Percentiles rank a stretch among this genome's conserved stretches.
These are phyloP conservation scores for Triplophysa rosa DNA, from an alignment of 2,113 vertebrate genomes.

Conservation along the genomic window DNA sequence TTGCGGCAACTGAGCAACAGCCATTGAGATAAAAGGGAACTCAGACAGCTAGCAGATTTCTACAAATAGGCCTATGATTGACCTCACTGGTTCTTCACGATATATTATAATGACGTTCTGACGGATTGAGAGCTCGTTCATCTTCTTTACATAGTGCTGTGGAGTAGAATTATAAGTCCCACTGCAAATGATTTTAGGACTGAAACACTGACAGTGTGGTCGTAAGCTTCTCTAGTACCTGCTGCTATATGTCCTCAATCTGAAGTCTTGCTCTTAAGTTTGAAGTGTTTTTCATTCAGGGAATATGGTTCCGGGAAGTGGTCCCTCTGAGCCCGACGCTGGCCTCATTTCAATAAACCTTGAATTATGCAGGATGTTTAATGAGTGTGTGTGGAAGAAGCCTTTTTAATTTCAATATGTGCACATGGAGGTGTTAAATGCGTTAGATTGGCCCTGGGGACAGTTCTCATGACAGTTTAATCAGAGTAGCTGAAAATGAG, in stretches of 20 bases:
- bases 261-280: background rate
- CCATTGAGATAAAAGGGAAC: too few relatives aligned
- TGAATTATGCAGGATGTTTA: constrained; percentile 54
- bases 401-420: constrained; percentile 57
- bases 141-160: too few relatives aligned
- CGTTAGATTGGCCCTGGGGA: constrained; percentile 59
- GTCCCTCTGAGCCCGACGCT: constrained; percentile 23
- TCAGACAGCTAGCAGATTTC: too few relatives aligned
- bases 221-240: background rate
- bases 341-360: constrained; percentile 58
- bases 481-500: constrained; percentile 64
- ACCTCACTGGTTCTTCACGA: too few relatives aligned
- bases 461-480: constrained; percentile 67
- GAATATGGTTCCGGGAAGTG: constrained; percentile 7
- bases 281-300: background rate
- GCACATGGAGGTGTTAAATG: constrained; percentile 58
- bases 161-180: too few relatives aligned
- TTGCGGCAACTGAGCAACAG: too few relatives aligned
- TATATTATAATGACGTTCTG: too few relatives aligned
- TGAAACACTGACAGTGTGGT: background rate
- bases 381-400: constrained; percentile 59
- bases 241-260: background rate
- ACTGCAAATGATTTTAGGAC: too few relatives aligned
- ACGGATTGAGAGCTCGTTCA: too few relatives aligned
- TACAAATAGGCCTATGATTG: too few relatives aligned